Percentiles rank a stretch among this genome's conserved stretches.
Evolutionary conservation across 1,140 invertebrate genomes (phyloP).

Genomic region (Pogonus chalceus): DNA sequence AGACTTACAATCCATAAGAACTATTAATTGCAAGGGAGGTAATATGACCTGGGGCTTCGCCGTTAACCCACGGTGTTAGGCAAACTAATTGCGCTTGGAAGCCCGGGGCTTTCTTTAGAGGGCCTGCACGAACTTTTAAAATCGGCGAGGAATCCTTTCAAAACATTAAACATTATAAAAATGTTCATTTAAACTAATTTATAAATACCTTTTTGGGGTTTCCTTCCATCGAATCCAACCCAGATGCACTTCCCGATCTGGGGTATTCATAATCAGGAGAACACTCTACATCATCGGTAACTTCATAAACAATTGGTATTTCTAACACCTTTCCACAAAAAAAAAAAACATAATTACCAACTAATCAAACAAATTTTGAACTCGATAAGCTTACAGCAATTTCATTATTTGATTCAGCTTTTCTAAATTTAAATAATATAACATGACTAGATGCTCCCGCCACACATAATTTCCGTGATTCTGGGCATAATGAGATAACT

Average conservation of each 20-base stretch:
- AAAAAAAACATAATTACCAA: background rate
- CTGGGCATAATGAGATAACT: slow-evolving; percentile 82
- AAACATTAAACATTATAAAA: slow-evolving; percentile 11
- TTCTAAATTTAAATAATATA: slow-evolving; percentile 90
- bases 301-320: slow-evolving; percentile 77
- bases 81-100: slow-evolving; percentile 95
- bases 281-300: slow-evolving; percentile 63
- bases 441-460: slow-evolving; percentile 88
- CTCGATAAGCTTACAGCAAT: slow-evolving; percentile 55
- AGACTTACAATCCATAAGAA: slow-evolving; percentile 89
- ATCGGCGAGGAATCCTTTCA: slow-evolving; percentile 40
- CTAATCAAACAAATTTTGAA: background rate
- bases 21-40: slow-evolving; percentile 89
- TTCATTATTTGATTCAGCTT: slow-evolving; percentile 77
- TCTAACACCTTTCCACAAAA: slow-evolving; percentile 57
- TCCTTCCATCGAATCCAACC: slow-evolving; percentile 44
- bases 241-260: slow-evolving; percentile 41
- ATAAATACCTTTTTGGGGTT: slow-evolving; percentile 45
- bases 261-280: slow-evolving; percentile 71
- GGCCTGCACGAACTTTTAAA: slow-evolving; percentile 64
- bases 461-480: slow-evolving; percentile 80
- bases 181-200: slow-evolving; percentile 9
- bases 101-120: slow-evolving; percentile 72
- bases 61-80: slow-evolving; percentile 71
- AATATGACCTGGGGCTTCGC: slow-evolving; percentile 70